Conservation (phyloP, 2,113 vertebrate genomes). For the Laticauda laticaudata region DNA sequence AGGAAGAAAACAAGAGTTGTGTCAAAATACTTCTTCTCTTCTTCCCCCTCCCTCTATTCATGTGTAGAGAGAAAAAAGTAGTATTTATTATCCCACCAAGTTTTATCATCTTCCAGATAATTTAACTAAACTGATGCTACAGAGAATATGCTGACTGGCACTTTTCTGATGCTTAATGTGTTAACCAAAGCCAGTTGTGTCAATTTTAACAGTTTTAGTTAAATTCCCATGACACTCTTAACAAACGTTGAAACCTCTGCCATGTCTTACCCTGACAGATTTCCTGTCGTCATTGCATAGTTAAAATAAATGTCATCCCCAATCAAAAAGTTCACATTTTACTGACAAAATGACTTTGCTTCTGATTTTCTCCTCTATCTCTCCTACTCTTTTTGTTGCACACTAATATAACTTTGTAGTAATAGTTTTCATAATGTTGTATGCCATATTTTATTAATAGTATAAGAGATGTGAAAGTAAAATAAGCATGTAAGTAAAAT, state of each 20-base stretch:
- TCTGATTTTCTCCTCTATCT: slow-evolving; percentile 51
- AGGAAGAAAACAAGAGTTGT: slow-evolving; percentile 42
- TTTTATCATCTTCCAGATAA: slow-evolving; percentile 80
- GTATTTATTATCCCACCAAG: slow-evolving; percentile 67
- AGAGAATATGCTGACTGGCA: slow-evolving; percentile 90
- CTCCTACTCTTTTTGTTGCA: slow-evolving; percentile 20
- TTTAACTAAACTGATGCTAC: slow-evolving; percentile 77
- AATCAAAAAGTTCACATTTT: slow-evolving; percentile 83
- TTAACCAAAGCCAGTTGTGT: slow-evolving; percentile 92
- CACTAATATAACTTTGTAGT: slow-evolving; percentile 32
- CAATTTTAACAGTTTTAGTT: slow-evolving; percentile 88
- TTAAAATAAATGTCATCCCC: slow-evolving; percentile 85
- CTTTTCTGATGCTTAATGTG: slow-evolving; percentile 89
- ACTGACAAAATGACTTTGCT: slow-evolving; percentile 82
- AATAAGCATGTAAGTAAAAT: slow-evolving; percentile 17
- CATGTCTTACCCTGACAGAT: slow-evolving; percentile 86
- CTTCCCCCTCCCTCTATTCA: slow-evolving; percentile 48
- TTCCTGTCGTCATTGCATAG: slow-evolving; percentile 80
- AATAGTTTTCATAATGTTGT: slow-evolving; percentile 53
- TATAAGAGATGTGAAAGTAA: slow-evolving; percentile 23
- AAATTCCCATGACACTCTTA: slow-evolving; percentile 86
- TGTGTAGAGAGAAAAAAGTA: slow-evolving; percentile 53
- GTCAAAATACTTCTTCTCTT: slow-evolving; percentile 60
- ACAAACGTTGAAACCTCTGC: slow-evolving; percentile 83
- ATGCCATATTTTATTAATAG: slow-evolving; percentile 51